A percentile compares a stretch with the other conserved stretches of the same genome.
These are phyloP conservation scores for Aphodius granarius DNA, from an alignment of 2,888 invertebrate species.

Conservation along the genomic window DNA sequence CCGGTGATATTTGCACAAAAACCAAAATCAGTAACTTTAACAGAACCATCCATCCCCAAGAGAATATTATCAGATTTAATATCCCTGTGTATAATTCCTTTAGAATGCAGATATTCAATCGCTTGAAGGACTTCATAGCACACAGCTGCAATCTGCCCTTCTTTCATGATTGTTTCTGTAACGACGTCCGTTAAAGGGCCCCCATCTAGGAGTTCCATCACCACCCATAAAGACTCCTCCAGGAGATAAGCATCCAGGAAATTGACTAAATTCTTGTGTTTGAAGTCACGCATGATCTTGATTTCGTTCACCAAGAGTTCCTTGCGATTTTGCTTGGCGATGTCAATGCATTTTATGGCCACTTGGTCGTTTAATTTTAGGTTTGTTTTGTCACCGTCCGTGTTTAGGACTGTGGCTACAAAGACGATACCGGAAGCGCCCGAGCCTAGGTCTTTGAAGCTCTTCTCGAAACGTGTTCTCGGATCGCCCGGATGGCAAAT, in stretches of 20 bases:
- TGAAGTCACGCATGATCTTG: constrained; percentile 85
- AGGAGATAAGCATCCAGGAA: constrained; percentile 93
- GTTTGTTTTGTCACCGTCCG: constrained; percentile 46
- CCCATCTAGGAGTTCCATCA: constrained; percentile 94
- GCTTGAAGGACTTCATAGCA: constrained; percentile 88
- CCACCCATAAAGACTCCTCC: constrained; percentile 85
- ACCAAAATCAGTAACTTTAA: constrained; percentile 95
- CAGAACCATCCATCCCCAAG: constrained; percentile 88
- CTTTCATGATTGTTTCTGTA: constrained; percentile 95
- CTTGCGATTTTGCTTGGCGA: constrained; percentile 93
- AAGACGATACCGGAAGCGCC: constrained; percentile 94
- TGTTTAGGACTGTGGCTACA: constrained; percentile 68
- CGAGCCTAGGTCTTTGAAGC: constrained; percentile 82
- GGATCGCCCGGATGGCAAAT: constrained; percentile 87
- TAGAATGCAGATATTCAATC: constrained; percentile 84
- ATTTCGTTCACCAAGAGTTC: constrained; percentile 96
- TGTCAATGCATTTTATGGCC: constrained; percentile 95
- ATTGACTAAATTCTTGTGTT: constrained; percentile 94
- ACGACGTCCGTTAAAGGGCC: constrained; percentile 97
- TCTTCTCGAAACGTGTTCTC: constrained; percentile 73
- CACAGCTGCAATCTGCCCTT: constrained; percentile 94
- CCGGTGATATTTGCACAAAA: constrained; percentile 97
- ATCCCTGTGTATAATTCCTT: constrained; percentile 91
- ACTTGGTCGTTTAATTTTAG: constrained; percentile 73
- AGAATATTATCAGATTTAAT: constrained; percentile 98